Conservation (phyloP, 2,113 vertebrate species). For the Tringa solitaria region DNA sequence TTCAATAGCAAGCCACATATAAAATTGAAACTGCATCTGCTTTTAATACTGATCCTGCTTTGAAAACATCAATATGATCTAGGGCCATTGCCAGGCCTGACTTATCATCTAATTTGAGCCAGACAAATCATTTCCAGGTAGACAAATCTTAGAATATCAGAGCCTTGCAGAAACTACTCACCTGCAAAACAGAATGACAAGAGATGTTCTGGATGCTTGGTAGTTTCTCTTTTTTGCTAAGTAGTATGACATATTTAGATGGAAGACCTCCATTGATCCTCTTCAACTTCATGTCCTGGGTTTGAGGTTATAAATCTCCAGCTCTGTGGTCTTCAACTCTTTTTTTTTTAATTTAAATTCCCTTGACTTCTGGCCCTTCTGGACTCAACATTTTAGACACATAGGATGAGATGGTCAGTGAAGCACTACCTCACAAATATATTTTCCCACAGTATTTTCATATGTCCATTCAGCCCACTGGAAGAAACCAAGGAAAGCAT, state of each 20-base stretch:
- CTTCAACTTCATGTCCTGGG: neutral
- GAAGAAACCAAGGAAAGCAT: neutral
- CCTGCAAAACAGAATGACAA: neutral
- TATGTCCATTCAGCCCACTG: fast-evolving
- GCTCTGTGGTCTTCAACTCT: neutral
- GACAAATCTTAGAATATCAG: neutral
- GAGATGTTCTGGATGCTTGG: neutral
- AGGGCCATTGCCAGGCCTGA: neutral
- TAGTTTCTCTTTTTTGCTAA: neutral
- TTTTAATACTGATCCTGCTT: neutral
- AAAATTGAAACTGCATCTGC: neutral
- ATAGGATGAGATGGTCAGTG: neutral
- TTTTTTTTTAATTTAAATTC: neutral
- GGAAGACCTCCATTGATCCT: neutral
- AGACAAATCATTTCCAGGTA: neutral
- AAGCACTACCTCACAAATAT: neutral
- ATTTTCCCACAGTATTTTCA: neutral
- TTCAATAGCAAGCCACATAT: neutral
- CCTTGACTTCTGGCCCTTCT: neutral
- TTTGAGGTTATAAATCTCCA: neutral
- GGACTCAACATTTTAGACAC: neutral
- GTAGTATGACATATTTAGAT: neutral
- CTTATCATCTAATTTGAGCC: neutral
- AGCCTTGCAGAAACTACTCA: neutral
- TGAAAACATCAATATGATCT: neutral